Percentiles rank a stretch among this genome's conserved stretches.
Conservation (phyloP, 2,888 invertebrate genomes). For the Portevinia maculata region DNA sequence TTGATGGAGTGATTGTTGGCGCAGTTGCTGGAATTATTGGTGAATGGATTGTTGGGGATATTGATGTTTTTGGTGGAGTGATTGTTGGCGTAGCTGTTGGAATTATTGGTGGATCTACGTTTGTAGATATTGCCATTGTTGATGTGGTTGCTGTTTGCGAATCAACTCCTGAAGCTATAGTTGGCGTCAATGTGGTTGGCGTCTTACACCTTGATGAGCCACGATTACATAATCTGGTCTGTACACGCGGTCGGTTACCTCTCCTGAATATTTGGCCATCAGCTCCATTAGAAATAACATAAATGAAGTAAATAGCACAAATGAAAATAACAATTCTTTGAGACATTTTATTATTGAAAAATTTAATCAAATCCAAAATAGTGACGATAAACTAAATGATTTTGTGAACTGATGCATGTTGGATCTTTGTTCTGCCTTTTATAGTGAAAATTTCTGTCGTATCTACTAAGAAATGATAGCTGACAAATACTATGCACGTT, state of each 20-base stretch:
- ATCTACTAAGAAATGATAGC: background rate
- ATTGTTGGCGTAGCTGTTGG: too few species aligned
- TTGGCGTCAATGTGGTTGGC: background rate
- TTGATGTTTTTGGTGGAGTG: too few species aligned
- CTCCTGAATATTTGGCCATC: constrained; percentile 36
- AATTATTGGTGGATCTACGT: too few species aligned
- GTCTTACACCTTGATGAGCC: constrained; percentile 36
- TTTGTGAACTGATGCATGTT: background rate
- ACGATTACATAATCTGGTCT: constrained; percentile 36
- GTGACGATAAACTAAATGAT: background rate
- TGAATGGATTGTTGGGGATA: too few species aligned
- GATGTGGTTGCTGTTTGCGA: background rate
- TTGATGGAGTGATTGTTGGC: background rate
- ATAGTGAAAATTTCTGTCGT: background rate
- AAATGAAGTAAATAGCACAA: constrained; percentile 14
- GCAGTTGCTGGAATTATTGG: background rate
- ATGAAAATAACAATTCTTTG: constrained; percentile 1
- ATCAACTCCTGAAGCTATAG: background rate
- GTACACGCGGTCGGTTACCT: constrained; percentile 44
- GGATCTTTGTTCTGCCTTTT: background rate
- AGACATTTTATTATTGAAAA: constrained; percentile 12
- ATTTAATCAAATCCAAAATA: background rate
- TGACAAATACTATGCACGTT: background rate
- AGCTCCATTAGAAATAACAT: constrained; percentile 9
- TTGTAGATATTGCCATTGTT: background rate